Base-by-base conservation (phyloP, 2,797 vertebrate species). In the Sciaenops ocellatus region DNA sequence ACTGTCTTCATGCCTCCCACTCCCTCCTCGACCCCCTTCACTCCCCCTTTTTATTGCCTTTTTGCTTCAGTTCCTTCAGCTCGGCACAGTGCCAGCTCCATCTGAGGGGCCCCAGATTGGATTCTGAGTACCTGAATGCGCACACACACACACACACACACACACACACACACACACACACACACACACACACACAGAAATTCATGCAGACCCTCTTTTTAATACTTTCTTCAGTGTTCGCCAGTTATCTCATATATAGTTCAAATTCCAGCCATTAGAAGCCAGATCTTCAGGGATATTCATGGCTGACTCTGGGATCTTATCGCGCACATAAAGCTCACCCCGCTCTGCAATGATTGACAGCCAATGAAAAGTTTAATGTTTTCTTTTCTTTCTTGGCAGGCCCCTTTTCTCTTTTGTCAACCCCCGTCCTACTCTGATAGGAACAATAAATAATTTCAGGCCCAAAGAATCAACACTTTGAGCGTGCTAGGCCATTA, bases 31-130 rank as follows among this genome's bases (percentile, higher is more conserved):
- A 51, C 56, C 68, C 75, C 59, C 34, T 42, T 60, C 57, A 26
- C 79, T 70, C 75, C 69, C 54, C 20, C 8, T 77, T 67, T 87
- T 87, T 89, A 89, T 89, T 91, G 87, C 84, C 85, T 91, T 88
- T 90, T 89, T 85, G 83, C 86, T 87, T 86, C 76, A 78, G 77
- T 81, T 89, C 46, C 73, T 84, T 79, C 72, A 62, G 44, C 54
- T 73, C 87, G 92, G 86, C 77, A 70, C 44, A 4, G 50, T 48
- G 82, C 89, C 91, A 88, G 78, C 60, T 87, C 75, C 52, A 65
- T 87, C 62, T 65, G 69, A 85, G 72, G 80, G 69, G 68, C 82
- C 78, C 86, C 83, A 64, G 85, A 90, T 91, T 75, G 66, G 54
- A 20, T 73, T 78, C 41, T 26, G 50, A 77, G 64, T 79, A 89